phyloP scores from a whole-genome alignment of 92 coral and sea anemone genomes.

The Chrysogorgia sp. region DNA sequence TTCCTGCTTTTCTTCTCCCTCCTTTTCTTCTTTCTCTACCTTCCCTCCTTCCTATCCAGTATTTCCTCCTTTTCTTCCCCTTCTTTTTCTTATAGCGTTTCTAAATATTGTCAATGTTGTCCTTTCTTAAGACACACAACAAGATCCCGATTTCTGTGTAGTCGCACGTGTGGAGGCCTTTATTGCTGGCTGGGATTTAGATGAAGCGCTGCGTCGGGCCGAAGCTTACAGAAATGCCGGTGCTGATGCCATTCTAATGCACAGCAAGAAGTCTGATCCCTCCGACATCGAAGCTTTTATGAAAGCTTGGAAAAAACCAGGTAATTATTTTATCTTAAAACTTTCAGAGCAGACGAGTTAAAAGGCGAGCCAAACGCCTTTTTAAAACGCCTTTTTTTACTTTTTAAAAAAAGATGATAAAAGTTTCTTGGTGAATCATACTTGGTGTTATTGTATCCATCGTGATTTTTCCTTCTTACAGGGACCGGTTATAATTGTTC shows the following conservation, averaged over 20 bases:
- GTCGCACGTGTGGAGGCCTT: constrained; percentile 98
- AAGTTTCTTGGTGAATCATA: too few relatives aligned
- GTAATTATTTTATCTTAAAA: constrained; percentile 51
- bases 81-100: too few relatives aligned
- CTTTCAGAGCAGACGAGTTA: not conserved
- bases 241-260: constrained; percentile 99
- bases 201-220: constrained; percentile 92
- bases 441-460: too few relatives aligned
- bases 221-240: constrained; percentile 99
- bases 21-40: too few relatives aligned
- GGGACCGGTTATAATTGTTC: constrained; percentile 98
- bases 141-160: constrained; percentile 91
- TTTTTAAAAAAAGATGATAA: too few relatives aligned
- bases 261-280: constrained; percentile 99
- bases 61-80: too few relatives aligned
- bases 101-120: not conserved
- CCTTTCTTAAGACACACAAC: constrained; percentile 70
- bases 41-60: too few relatives aligned
- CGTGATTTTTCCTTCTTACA: constrained; percentile 17
- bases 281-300: constrained; percentile 97
- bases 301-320: constrained; percentile 99
- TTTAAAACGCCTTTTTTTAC: too few relatives aligned
- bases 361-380: too few relatives aligned
- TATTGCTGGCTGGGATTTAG: constrained; percentile 98
- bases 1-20: too few relatives aligned